phyloP scores from a whole-genome alignment of 2,797 vertebrate species.

The Podarcis lilfordi region DNA sequence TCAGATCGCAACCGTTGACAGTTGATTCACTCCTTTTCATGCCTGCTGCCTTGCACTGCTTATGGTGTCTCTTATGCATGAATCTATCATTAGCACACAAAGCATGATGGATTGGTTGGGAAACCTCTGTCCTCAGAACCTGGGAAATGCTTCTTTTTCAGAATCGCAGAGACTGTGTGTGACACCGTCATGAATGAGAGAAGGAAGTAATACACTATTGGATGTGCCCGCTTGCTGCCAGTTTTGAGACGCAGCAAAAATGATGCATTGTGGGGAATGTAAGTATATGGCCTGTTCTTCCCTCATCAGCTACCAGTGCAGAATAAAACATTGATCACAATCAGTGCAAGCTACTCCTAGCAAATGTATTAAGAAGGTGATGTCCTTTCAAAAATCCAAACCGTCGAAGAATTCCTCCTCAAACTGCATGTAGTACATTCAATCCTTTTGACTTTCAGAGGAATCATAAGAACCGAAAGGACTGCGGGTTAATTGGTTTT shows the following conservation, averaged over 20 bases:
- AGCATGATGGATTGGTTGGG: conserved; percentile 80
- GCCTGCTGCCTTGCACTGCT: conserved; percentile 80
- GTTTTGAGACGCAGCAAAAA: conserved; percentile 57
- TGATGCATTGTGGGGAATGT: conserved; percentile 68
- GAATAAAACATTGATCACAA: conserved; percentile 28
- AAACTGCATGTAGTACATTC: conserved; percentile 26
- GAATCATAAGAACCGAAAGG: conserved; percentile 8
- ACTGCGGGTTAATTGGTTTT: conserved; percentile 17
- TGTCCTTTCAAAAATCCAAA: conserved; percentile 42
- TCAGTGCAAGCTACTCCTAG: not conserved
- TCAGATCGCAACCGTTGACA: conserved; percentile 82
- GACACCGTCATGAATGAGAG: conserved; percentile 74
- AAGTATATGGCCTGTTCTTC: conserved; percentile 48
- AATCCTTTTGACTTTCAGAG: conserved; percentile 43
- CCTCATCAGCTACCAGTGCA: not conserved
- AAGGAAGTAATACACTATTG: conserved; percentile 67
- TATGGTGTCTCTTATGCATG: conserved; percentile 75
- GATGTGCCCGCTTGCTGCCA: conserved; percentile 68
- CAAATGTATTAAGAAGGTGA: conserved; percentile 4
- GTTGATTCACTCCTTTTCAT: conserved; percentile 87
- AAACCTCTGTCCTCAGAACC: conserved; percentile 74
- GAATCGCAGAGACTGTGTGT: conserved; percentile 63
- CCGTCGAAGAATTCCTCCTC: conserved; percentile 36
- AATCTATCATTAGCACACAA: conserved; percentile 82
- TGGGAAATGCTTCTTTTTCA: conserved; percentile 73